A percentile compares a stretch with the other conserved stretches of the same genome.
Evolutionary conservation across 2,888 invertebrate species (phyloP).

Genomic region (Pollenia amentaria): DNA sequence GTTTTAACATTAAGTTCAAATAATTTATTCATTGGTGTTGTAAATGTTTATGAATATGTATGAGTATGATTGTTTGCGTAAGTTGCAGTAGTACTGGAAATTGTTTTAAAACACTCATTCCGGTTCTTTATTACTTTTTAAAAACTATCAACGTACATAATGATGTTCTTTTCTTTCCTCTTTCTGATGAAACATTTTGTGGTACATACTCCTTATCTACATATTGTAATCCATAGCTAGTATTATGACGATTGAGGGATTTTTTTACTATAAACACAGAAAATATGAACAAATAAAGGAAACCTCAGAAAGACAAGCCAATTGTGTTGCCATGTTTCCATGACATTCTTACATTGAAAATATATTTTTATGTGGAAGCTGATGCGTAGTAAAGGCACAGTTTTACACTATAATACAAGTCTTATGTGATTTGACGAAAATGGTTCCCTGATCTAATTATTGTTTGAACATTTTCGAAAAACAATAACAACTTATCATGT

Average conservation of each 20-base stretch:
- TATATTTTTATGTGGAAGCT: no score
- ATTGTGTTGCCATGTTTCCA: conserved; percentile 62
- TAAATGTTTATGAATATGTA: not conserved
- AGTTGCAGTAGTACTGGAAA: conserved; percentile 1
- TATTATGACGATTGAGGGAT: not conserved
- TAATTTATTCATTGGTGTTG: no score
- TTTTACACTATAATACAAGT: no score
- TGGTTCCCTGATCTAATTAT: no score
- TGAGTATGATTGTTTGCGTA: not conserved
- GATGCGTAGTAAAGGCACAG: no score
- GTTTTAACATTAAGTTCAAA: no score
- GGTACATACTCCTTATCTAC: not conserved
- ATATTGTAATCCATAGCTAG: not conserved
- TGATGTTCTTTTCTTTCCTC: conserved; percentile 20
- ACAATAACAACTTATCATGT: no score
- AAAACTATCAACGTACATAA: conserved; percentile 63
- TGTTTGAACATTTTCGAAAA: no score
- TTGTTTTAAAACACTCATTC: not conserved
- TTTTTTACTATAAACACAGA: conserved; percentile 33
- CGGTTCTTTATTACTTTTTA: not conserved
- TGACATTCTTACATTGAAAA: conserved; percentile 49
- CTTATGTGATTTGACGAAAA: no score
- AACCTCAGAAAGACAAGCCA: conserved; percentile 60
- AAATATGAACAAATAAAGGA: conserved; percentile 34
- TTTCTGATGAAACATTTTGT: not conserved